Conservation (phyloP, 1,140 invertebrate genomes). For the Metaphire vulgaris region DNA sequence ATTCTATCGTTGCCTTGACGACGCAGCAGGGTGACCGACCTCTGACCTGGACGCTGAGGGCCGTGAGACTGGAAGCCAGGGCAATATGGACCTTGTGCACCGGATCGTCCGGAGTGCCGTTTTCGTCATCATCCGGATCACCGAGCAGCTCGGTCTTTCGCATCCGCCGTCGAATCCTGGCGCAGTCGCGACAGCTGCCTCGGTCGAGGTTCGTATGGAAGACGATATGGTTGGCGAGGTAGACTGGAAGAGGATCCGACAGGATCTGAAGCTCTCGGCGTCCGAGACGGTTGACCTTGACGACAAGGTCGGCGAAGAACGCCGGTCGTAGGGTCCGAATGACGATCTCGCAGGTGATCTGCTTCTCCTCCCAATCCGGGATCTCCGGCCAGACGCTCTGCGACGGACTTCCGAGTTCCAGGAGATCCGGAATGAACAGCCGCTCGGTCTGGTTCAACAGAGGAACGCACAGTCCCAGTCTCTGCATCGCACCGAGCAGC, state of each 20-base stretch:
- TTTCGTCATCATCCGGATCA: neutral
- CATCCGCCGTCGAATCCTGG: neutral
- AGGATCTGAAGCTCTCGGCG: too few species aligned
- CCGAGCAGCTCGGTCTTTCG: neutral
- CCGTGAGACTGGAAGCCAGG: too few species aligned
- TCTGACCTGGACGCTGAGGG: slow-evolving; percentile 10
- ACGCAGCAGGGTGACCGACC: slow-evolving; percentile 27
- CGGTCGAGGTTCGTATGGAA: too few species aligned
- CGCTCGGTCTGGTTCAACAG: neutral
- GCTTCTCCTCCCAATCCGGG: slow-evolving; percentile 28
- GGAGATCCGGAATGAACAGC: slow-evolving; percentile 22
- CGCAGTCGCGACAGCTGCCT: too few species aligned
- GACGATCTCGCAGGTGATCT: slow-evolving; percentile 29
- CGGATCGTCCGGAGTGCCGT: slow-evolving; percentile 7
- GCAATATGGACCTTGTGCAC: slow-evolving; percentile 24
- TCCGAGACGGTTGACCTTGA: too few species aligned
- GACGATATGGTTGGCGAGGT: too few species aligned
- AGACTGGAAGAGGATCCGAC: too few species aligned
- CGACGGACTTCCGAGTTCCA: slow-evolving; percentile 17
- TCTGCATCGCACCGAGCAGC: too few species aligned
- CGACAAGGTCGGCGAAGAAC: too few species aligned
- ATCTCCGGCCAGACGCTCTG: slow-evolving; percentile 23
- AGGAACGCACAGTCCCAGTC: neutral
- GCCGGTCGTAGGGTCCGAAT: too few species aligned
- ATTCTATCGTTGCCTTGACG: slow-evolving; percentile 23